These are phyloP conservation scores for Diabrotica balteata DNA, from an alignment of 2,888 invertebrate genomes.

Conservation along the genomic window DNA sequence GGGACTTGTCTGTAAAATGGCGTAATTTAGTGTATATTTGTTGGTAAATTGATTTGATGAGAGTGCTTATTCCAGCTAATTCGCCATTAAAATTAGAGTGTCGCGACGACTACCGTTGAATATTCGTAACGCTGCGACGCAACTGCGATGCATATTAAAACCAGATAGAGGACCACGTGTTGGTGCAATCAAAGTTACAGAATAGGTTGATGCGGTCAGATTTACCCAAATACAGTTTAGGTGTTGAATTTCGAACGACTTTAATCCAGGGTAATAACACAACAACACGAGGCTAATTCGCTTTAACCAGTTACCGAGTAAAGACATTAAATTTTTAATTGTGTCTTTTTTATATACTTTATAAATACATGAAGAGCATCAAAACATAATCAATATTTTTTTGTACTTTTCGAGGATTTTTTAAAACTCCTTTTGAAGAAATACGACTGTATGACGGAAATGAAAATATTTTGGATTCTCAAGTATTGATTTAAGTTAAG, in stretches of 20 bases:
- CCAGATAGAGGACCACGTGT: conserved; percentile 54
- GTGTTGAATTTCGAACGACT: conserved; percentile 16
- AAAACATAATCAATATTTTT: too few species aligned
- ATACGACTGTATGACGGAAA: too few species aligned
- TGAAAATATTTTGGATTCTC: too few species aligned
- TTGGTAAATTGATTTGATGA: conserved; percentile 54
- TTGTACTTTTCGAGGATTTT: too few species aligned
- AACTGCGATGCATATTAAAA: conserved; percentile 55
- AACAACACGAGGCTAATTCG: too few species aligned
- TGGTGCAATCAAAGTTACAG: conserved; percentile 55
- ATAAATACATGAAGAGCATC: too few species aligned
- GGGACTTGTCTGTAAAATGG: conserved; percentile 48
- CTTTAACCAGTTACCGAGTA: too few species aligned
- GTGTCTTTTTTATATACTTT: too few species aligned
- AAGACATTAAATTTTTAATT: too few species aligned
- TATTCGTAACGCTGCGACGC: conserved; percentile 34
- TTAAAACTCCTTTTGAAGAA: too few species aligned
- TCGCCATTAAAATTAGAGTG: conserved; percentile 51
- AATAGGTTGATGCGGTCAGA: conserved; percentile 53
- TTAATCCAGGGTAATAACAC: neutral
- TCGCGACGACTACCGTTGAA: conserved; percentile 31
- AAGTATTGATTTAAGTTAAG: too few species aligned
- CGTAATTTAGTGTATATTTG: conserved; percentile 53
- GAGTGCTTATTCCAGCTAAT: conserved; percentile 50
- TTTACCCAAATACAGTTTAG: conserved; percentile 29